A percentile compares a stretch with the other conserved stretches of the same genome.
Conservation (phyloP, 2,797 vertebrate species). For the Chrosomus eos region DNA sequence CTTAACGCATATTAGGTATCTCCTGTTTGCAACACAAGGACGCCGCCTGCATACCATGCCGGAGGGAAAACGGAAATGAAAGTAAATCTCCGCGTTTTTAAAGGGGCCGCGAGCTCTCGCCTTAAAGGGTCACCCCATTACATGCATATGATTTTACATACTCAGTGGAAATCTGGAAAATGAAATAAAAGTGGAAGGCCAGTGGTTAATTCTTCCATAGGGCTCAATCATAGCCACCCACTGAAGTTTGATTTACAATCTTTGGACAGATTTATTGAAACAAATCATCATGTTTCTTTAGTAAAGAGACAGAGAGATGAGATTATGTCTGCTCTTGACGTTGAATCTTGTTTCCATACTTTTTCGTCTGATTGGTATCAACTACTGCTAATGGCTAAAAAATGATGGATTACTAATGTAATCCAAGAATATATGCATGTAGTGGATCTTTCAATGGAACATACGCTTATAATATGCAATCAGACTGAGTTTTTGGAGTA, state of each 20-base stretch:
- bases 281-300: slow-evolving; percentile 18
- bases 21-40: too few species aligned
- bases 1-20: too few species aligned
- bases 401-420: slow-evolving; percentile 58
- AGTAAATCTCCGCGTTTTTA: too few species aligned
- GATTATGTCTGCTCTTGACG: slow-evolving; percentile 62
- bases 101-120: too few species aligned
- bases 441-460: slow-evolving; percentile 60
- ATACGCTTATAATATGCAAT: slow-evolving; percentile 39
- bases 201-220: slow-evolving; percentile 6
- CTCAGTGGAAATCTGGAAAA: slow-evolving; percentile 11
- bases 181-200: slow-evolving; percentile 1
- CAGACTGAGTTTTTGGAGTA: neutral
- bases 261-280: slow-evolving; percentile 21
- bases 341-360: slow-evolving; percentile 59
- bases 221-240: slow-evolving; percentile 17
- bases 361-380: slow-evolving; percentile 55
- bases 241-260: slow-evolving; percentile 29
- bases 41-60: too few species aligned
- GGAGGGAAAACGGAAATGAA: too few species aligned
- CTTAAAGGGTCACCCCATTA: too few species aligned
- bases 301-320: slow-evolving; percentile 54
- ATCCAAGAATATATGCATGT: slow-evolving; percentile 51
- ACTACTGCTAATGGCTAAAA: slow-evolving; percentile 63
- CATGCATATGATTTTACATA: slow-evolving; percentile 5